Base-by-base conservation (phyloP, 1,140 invertebrate genomes). In the Drosophila ercepeae region DNA sequence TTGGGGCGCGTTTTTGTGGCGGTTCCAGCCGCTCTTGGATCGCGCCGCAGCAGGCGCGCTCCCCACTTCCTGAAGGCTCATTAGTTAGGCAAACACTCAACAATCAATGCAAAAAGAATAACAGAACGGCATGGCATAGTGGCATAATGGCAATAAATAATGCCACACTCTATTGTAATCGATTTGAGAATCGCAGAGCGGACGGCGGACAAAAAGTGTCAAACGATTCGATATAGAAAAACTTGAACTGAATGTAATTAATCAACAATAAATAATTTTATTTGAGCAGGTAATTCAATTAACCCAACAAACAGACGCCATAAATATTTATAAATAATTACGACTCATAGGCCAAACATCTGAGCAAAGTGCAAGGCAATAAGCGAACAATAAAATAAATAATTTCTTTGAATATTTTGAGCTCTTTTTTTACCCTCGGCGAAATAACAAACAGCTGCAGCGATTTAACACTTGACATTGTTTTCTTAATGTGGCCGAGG, bases 381-480 rank as follows among this genome's bases (percentile, higher is more conserved):
- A 13, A 27, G 39, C 46, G 39, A 27, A 34, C 59, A 81, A 77
- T 81, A 70, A 67, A 27, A 11, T 34, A 53, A 42, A 27, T 53
- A 76, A 69, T 81, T 75, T 67, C 55, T 76, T 51, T 65, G 32
- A 76, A 76, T 46, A 71, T 71, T 53, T 39, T 49, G 16, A 52
- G 46, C 32, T 6, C 48, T 39, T 70, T 50, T 59, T 48, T 48
- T 9, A 18, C 25, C 23, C 8, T 29, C 16, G 3, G 14, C n/a
- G 0, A 29, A 29, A 18, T 25, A 42, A n/a, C 46, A 67, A 32
- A 63, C 63, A 67, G 60, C 63, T 67, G 63, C 63, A 53, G 16
- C 61, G 29, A 45, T 69, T 78, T 32, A 82, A 65, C 74, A 78
- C 82, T 86, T 86, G 82, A 86, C 82, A 86, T 88, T 86, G 82